Evolutionary conservation across 2,797 vertebrate species (phyloP).

Genomic region (Syndactyla subalaris): DNA sequence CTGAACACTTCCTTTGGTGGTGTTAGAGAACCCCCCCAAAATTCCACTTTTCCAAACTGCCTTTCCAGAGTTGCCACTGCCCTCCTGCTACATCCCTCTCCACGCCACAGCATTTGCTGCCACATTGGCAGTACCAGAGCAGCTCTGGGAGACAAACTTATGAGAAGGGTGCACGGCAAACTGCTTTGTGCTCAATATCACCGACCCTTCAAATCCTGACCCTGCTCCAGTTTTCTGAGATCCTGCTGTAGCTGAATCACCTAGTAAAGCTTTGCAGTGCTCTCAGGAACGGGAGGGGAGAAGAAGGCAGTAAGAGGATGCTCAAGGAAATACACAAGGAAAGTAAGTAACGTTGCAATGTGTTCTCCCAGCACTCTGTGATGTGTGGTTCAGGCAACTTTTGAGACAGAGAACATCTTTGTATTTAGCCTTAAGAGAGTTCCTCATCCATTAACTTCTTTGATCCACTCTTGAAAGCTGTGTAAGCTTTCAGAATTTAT

Average conservation of each 20-base stretch:
- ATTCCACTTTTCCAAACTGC: background rate
- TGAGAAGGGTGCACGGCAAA: background rate
- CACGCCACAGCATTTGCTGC: background rate
- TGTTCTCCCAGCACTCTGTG: background rate
- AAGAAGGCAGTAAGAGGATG: background rate
- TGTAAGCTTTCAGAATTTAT: constrained; percentile 15
- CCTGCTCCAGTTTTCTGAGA: background rate
- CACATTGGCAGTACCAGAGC: fast-evolving
- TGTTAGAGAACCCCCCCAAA: background rate
- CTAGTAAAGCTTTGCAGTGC: background rate
- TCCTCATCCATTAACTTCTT: background rate
- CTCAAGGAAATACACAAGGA: background rate
- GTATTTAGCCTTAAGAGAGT: background rate
- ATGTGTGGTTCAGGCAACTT: background rate
- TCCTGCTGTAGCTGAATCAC: background rate
- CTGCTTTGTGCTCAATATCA: background rate
- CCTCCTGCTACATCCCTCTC: background rate
- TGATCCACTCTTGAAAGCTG: background rate
- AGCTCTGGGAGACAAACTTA: fast-evolving
- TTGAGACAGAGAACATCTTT: background rate
- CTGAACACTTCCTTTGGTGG: background rate
- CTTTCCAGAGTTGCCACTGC: background rate
- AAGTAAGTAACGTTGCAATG: fast-evolving
- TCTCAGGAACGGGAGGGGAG: background rate
- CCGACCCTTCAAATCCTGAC: background rate